These are phyloP conservation scores for Bergia sp. DNA, from an alignment of 92 coral and sea anemone species.

Conservation along the genomic window DNA sequence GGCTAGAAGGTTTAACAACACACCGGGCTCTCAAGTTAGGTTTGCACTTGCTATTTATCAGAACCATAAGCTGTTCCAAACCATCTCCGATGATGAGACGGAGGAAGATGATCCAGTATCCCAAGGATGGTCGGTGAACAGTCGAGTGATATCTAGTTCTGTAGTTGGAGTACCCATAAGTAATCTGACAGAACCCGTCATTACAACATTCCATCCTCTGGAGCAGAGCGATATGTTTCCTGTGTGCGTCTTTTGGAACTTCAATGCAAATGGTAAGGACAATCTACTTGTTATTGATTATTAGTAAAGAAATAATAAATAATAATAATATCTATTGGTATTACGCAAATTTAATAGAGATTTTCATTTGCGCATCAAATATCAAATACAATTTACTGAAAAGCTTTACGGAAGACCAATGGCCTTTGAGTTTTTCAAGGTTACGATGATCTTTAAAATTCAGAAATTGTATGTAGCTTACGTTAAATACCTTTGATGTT, in stretches of 20 bases:
- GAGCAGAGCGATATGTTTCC: constrained; percentile 24
- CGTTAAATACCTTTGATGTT: not conserved
- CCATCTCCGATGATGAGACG: constrained; percentile 35
- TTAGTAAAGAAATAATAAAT: not conserved
- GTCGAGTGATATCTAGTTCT: constrained; percentile 49
- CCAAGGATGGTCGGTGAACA: constrained; percentile 41
- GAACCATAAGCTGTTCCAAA: constrained; percentile 77
- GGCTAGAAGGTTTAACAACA: constrained; percentile 34
- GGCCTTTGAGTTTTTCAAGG: no score
- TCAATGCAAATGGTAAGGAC: constrained; percentile 24
- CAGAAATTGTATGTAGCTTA: no score
- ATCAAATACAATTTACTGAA: no score
- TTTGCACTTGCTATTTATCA: constrained; percentile 72
- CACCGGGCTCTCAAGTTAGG: constrained; percentile 36
- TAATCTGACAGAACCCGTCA: constrained; percentile 49
- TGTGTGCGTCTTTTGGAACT: constrained; percentile 66
- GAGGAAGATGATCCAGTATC: not conserved
- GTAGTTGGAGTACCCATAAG: constrained; percentile 24
- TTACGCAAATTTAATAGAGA: no score
- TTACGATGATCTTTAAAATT: no score
- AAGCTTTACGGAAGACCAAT: no score
- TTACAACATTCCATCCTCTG: constrained; percentile 39
- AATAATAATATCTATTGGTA: not conserved
- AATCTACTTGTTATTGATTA: no score
- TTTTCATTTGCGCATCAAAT: no score